Evolutionary conservation across 1,140 invertebrate species (phyloP).

Genomic region (Drosophila nannoptera): DNA sequence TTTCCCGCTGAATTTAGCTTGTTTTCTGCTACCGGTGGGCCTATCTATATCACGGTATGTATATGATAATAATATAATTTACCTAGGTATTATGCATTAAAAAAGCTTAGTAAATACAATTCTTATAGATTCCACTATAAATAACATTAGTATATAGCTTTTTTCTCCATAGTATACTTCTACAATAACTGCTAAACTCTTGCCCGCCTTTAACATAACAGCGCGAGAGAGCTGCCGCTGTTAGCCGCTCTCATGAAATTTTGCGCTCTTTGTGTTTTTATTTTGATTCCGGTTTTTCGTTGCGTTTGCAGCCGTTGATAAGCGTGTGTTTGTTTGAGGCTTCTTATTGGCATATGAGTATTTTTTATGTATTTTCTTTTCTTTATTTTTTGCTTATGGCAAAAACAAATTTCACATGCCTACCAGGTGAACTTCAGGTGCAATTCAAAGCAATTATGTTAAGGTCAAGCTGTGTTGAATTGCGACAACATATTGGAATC

Average conservation of each 20-base stretch:
- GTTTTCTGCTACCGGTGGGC: neutral
- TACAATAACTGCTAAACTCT: no score
- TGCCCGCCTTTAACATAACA: slow-evolving; percentile 13
- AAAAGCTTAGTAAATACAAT: no score
- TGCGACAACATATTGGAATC: slow-evolving; percentile 36
- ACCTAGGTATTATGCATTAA: no score
- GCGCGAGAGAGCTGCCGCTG: slow-evolving; percentile 1
- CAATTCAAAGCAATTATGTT: slow-evolving; percentile 49
- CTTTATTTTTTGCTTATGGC: slow-evolving; percentile 19
- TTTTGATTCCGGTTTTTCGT: slow-evolving; percentile 70
- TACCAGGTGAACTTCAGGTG: slow-evolving; percentile 39
- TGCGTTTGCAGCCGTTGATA: slow-evolving; percentile 54
- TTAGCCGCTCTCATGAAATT: slow-evolving; percentile 6
- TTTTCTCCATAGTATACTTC: no score
- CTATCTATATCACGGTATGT: no score
- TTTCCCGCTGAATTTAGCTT: slow-evolving; percentile 4
- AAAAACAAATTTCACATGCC: slow-evolving; percentile 43
- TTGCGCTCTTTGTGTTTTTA: slow-evolving; percentile 41
- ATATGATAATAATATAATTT: no score
- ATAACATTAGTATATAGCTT: no score
- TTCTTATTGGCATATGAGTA: slow-evolving; percentile 34
- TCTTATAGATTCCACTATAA: no score
- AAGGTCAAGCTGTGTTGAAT: slow-evolving; percentile 46
- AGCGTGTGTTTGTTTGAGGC: slow-evolving; percentile 26
- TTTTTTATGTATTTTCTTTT: slow-evolving; percentile 14